These are phyloP conservation scores for Salvator merianae DNA, from an alignment of 2,113 vertebrate genomes.

Conservation along the genomic window DNA sequence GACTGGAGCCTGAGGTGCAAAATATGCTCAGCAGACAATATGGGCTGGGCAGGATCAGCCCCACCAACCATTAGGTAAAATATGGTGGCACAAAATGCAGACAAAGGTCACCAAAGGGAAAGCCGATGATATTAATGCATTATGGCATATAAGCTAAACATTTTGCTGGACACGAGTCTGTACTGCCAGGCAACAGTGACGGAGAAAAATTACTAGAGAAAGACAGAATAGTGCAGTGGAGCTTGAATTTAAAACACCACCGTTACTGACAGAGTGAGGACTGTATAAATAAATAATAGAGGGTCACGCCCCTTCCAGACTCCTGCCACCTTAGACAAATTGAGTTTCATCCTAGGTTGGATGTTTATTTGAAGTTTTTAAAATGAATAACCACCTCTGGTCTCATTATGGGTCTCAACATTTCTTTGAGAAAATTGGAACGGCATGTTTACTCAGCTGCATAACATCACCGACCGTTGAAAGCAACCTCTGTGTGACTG, in stretches of 20 bases:
- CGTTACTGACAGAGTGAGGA: background rate
- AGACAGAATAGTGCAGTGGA: background rate
- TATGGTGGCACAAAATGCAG: background rate
- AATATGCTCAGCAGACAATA: too few relatives aligned
- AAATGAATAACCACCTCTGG: conserved; percentile 9
- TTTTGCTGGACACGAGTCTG: background rate
- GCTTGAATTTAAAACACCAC: conserved; percentile 12
- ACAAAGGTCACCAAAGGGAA: background rate
- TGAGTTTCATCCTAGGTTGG: background rate
- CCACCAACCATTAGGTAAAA: background rate
- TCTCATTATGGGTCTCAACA: conserved; percentile 2
- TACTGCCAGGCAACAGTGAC: background rate
- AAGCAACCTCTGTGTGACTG: background rate
- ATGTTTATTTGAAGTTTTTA: conserved; percentile 18
- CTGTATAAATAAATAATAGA: conserved; percentile 31
- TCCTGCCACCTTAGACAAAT: conserved; percentile 12
- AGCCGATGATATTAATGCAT: background rate
- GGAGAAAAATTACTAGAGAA: background rate
- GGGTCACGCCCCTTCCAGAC: conserved; percentile 5
- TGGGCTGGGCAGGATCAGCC: too few relatives aligned
- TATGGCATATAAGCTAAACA: background rate
- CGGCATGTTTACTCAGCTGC: conserved; percentile 34
- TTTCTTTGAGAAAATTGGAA: conserved; percentile 27
- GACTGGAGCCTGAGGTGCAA: background rate
- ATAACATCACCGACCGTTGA: conserved; percentile 3